Evolutionary conservation across 2,888 invertebrate species (phyloP), one percentile per base, ranked within the genome.

Genomic region (Ypsolopha sequella): DNA sequence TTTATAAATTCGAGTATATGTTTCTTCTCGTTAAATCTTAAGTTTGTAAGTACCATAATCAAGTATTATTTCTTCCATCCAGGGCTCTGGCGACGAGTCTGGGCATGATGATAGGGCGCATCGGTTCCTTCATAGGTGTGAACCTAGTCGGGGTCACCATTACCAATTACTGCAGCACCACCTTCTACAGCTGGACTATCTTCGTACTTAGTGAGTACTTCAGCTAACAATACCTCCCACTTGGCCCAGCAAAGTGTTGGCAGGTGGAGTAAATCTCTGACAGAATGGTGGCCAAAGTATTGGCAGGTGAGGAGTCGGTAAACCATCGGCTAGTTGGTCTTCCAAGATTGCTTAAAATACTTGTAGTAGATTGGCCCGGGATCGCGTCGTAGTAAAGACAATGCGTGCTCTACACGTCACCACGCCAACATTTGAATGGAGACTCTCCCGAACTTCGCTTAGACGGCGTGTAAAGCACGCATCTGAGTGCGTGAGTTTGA

Each of bases 81-180:
- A 81, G 80, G 51, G 79, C 73, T 0, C 55, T 76, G 45, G 73
- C 65, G 7, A 73, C 73, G 0, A 73, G 75, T 36, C 54, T 80
- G 6, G 67, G 65, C 10, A 62, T 77, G 65, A 78, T 79, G 78
- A 57, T 68, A 6, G 73, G 67, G 0, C 60, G 80, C 0, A 7
- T 73, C n/a, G 54, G 60, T 0, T 68, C 79, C 0, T 60, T 79
- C 24, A 55, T 54, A 1, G 73, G 74, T 0, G 68, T 77, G 14
- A 79, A 76, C 53, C 43, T 71, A 8, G 60, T 80, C 6, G 79
- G 77, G 0, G 55, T 59, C 0, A 60, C 73, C 14, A 68, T 81
- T 41, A 60, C 60, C 1, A 51, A 60, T 6, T 39, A 76, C 56
- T 81, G 80, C 53, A 56, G 57, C 1, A 33, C 63, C 35, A 75